Evolutionary conservation across 1,140 invertebrate genomes (phyloP).

Genomic region (Drosophila lacteicornis): DNA sequence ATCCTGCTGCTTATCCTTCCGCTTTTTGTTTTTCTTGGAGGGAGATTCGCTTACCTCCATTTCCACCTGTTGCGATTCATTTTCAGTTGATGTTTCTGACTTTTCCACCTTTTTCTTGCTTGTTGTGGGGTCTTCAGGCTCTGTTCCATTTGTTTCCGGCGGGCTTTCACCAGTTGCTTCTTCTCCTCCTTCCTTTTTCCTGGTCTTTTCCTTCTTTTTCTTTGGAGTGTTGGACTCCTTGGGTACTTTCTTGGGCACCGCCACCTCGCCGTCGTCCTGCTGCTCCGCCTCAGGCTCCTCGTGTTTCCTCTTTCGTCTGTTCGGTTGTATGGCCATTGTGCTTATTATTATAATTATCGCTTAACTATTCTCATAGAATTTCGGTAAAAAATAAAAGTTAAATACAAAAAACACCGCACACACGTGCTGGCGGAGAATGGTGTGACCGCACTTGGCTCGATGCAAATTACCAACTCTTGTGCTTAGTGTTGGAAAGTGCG

Average conservation of each 20-base stretch:
- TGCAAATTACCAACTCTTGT: not conserved
- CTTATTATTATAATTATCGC: not conserved
- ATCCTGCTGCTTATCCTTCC: conserved; percentile 18
- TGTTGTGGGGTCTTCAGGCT: conserved; percentile 4
- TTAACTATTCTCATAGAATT: conserved; percentile 27
- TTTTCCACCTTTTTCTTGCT: conserved; percentile 8
- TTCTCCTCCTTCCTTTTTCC: not conserved
- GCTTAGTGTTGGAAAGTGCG: conserved; percentile 3
- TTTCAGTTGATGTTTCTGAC: not conserved
- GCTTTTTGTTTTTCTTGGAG: conserved; percentile 20
- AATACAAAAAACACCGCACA: conserved; percentile 37
- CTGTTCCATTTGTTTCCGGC: conserved; percentile 1
- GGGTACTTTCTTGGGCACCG: conserved; percentile 66
- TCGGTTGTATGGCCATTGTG: conserved; percentile 76
- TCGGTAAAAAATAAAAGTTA: conserved; percentile 15
- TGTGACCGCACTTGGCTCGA: conserved; percentile 3
- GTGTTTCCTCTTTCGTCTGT: conserved; percentile 73
- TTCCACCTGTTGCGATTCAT: conserved; percentile 22
- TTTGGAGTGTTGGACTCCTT: conserved; percentile 73
- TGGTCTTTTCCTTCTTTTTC: conserved; percentile 42
- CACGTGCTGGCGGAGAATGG: conserved; percentile 47
- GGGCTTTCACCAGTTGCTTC: not conserved
- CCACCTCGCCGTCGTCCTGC: conserved; percentile 65
- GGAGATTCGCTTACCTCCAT: not conserved
- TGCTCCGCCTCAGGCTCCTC: conserved; percentile 29